Evolutionary conservation across 2,888 invertebrate genomes (phyloP).

Genomic region (Congeria kusceri): DNA sequence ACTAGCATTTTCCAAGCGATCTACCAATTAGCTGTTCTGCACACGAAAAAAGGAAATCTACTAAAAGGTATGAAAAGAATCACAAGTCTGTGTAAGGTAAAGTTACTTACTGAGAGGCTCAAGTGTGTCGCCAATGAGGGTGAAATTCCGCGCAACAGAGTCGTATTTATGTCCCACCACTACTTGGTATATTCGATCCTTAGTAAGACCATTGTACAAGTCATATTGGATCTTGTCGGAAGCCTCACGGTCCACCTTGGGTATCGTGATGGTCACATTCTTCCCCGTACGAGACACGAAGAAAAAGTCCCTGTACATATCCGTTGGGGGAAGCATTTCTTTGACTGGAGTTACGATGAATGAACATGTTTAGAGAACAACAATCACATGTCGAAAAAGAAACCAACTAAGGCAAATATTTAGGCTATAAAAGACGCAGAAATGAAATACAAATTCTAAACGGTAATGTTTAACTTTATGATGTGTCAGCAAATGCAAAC

Average conservation of each 20-base stretch:
- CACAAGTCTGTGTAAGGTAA: too few species aligned
- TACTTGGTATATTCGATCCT: conserved; percentile 12
- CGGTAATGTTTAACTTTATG: too few species aligned
- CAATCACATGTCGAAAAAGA: too few species aligned
- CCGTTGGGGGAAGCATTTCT: conserved; percentile 8
- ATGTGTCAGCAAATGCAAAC: too few species aligned
- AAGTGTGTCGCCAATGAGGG: conserved; percentile 26
- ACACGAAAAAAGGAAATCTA: too few species aligned
- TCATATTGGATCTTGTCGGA: not conserved
- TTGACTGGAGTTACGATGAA: conserved; percentile 2
- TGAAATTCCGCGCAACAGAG: conserved; percentile 28
- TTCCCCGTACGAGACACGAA: conserved; percentile 2
- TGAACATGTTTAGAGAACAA: too few species aligned
- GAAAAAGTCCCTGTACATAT: not conserved
- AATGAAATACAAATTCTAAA: too few species aligned
- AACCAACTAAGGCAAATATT: too few species aligned
- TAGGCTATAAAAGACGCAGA: too few species aligned
- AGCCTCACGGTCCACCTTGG: conserved; percentile 9
- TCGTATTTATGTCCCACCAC: conserved; percentile 33
- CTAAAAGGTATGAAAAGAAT: too few species aligned
- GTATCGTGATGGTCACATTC: conserved; percentile 40
- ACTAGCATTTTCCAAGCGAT: too few species aligned
- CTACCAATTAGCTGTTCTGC: too few species aligned
- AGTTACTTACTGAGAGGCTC: conserved; percentile 35
- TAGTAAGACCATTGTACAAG: conserved; percentile 12